Conservation (phyloP, 2,888 invertebrate species). For the Drosophila crucigera region DNA sequence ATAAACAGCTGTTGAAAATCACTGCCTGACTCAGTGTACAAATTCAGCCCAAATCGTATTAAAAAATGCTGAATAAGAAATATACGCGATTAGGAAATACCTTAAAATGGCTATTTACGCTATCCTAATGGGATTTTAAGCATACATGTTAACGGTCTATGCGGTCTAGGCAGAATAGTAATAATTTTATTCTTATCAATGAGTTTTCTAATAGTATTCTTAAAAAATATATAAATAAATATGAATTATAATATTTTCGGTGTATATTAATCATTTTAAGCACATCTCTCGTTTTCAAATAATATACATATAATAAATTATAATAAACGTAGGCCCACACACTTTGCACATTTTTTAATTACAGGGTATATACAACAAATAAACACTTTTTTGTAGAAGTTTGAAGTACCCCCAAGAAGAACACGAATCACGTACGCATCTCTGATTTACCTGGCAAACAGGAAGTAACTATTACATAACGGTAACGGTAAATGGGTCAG, state of each 20-base stretch:
- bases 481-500: constrained; percentile 63
- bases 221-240: background rate
- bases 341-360: background rate
- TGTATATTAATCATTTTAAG: background rate
- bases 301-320: background rate
- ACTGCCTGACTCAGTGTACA: background rate
- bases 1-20: background rate
- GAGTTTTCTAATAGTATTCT: background rate
- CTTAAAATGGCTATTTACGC: background rate
- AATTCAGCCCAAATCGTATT: background rate
- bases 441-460: constrained; percentile 41
- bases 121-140: background rate
- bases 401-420: background rate
- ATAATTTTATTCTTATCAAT: background rate
- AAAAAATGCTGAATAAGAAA: background rate
- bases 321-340: background rate
- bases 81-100: background rate
- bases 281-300: background rate
- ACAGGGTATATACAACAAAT: background rate
- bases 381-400: background rate
- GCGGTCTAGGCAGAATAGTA: background rate
- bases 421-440: constrained; percentile 52
- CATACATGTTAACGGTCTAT: no score
- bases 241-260: background rate
- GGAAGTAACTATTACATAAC: constrained; percentile 74